Conservation (phyloP, 2,113 vertebrate species). For the Dendropsophus ebraccatus region DNA sequence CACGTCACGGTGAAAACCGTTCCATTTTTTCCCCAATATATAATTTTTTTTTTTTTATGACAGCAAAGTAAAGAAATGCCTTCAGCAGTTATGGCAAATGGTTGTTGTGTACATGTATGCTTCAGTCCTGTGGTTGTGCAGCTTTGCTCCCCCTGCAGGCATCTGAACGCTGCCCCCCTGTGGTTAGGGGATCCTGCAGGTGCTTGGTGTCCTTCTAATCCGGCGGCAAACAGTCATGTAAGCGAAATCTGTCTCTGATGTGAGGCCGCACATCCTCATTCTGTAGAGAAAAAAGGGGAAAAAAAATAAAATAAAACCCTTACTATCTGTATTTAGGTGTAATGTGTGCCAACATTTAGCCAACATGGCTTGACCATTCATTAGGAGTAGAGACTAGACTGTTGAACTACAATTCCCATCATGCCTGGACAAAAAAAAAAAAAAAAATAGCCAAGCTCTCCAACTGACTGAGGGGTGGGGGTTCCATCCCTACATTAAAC, state of each 20-base stretch:
- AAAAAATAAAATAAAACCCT: too few species aligned
- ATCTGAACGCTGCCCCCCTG: constrained; percentile 65
- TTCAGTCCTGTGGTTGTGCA: constrained; percentile 85
- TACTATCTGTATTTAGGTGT: too few species aligned
- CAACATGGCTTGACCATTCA: too few species aligned
- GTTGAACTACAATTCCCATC: too few species aligned
- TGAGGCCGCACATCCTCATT: constrained; percentile 97
- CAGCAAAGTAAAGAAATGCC: constrained; percentile 87
- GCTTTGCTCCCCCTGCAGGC: constrained; percentile 78
- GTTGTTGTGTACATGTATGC: constrained; percentile 74
- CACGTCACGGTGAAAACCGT: constrained; percentile 72
- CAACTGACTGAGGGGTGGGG: too few species aligned
- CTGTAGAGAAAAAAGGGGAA: constrained; percentile 69
- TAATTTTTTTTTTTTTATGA: constrained; percentile 51
- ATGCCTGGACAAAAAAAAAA: too few species aligned
- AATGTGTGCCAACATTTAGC: too few species aligned
- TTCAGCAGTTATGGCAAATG: constrained; percentile 93
- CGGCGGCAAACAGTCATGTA: constrained; percentile 96
- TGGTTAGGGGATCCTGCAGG: constrained; percentile 41
- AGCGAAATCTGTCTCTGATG: constrained; percentile 95
- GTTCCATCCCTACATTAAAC: too few species aligned
- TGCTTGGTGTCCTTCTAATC: constrained; percentile 77
- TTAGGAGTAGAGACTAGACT: too few species aligned
- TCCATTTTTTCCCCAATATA: constrained; percentile 61
- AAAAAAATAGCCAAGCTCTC: too few species aligned